phyloP scores from a whole-genome alignment of 2,888 invertebrate species.

The Tolmerus cingulatus region DNA sequence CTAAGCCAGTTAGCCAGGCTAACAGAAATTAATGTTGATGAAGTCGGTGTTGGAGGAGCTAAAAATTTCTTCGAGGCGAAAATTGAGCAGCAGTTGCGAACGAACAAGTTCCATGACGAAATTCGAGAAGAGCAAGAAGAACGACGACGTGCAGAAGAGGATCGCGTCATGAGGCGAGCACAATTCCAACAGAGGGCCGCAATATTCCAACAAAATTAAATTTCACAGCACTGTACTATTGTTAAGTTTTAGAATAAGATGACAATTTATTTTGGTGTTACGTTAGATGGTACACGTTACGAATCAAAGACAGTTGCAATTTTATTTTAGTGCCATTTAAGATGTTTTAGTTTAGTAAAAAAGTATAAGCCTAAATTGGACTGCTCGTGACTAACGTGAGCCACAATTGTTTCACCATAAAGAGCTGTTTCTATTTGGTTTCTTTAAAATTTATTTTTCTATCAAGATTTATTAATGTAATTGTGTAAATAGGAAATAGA shows the following conservation, averaged over 20 bases:
- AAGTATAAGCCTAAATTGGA: not conserved
- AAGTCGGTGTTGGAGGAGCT: constrained; percentile 93
- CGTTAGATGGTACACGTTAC: constrained; percentile 2
- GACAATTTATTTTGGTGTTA: constrained; percentile 23
- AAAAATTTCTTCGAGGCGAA: constrained; percentile 97
- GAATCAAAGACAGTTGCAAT: constrained; percentile 1
- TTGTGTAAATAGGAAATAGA: constrained; percentile 17
- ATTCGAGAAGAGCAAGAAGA: constrained; percentile 93
- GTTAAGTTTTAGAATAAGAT: constrained; percentile 5
- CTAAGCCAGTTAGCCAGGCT: constrained; percentile 84
- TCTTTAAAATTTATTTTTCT: constrained; percentile 35
- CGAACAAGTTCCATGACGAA: constrained; percentile 91
- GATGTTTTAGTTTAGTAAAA: constrained; percentile 3
- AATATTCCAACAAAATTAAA: constrained; percentile 72
- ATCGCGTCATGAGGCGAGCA: constrained; percentile 79
- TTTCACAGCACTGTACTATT: not conserved
- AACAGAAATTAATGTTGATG: constrained; percentile 91
- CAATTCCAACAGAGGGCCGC: constrained; percentile 91
- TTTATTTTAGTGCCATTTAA: constrained; percentile 34
- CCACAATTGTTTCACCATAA: not conserved
- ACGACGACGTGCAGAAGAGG: constrained; percentile 82
- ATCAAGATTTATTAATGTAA: constrained; percentile 8
- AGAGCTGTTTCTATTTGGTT: constrained; percentile 11
- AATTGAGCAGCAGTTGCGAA: constrained; percentile 84
- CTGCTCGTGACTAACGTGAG: not conserved